These are phyloP conservation scores for Epizoanthus fatuus DNA, from an alignment of 92 coral and sea anemone genomes.

Conservation along the genomic window DNA sequence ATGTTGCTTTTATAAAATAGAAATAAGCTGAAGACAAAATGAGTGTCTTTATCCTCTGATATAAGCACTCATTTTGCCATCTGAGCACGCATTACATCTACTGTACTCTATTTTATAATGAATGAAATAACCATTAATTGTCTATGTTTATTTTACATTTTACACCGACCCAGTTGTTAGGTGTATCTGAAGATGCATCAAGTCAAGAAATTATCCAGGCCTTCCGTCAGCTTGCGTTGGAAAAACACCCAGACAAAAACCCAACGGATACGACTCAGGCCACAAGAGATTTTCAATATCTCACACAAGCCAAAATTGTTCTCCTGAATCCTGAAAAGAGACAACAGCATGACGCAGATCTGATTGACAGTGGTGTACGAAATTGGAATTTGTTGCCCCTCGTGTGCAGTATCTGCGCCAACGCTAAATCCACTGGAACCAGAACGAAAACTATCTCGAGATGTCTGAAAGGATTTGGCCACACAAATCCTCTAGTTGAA, in stretches of 20 bases:
- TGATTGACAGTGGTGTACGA: slow-evolving; percentile 23
- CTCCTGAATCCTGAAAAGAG: slow-evolving; percentile 34
- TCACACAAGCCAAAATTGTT: slow-evolving; percentile 36
- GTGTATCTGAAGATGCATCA: slow-evolving; percentile 31
- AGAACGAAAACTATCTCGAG: slow-evolving; percentile 7
- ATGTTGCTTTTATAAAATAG: too few relatives aligned
- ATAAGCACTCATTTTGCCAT: too few relatives aligned
- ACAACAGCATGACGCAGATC: slow-evolving; percentile 22
- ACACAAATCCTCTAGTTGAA: slow-evolving; percentile 28
- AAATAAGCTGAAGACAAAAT: too few relatives aligned
- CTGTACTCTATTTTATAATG: too few relatives aligned
- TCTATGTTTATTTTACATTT: too few relatives aligned
- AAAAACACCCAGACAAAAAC: slow-evolving; percentile 46
- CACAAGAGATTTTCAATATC: slow-evolving; percentile 34
- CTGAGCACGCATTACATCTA: too few relatives aligned
- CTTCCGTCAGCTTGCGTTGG: slow-evolving; percentile 34
- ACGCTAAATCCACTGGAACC: background rate
- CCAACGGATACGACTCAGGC: slow-evolving; percentile 17
- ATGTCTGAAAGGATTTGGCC: slow-evolving; percentile 37
- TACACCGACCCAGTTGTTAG: slow-evolving; percentile 9
- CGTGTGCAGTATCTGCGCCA: slow-evolving; percentile 12
- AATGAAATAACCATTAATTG: too few relatives aligned
- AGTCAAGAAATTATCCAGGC: slow-evolving; percentile 36
- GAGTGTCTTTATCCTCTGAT: too few relatives aligned
- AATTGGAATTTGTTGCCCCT: slow-evolving; percentile 18